These are phyloP conservation scores for Dryocosmus kuriphilus DNA, from an alignment of 2,888 invertebrate genomes.

Conservation along the genomic window DNA sequence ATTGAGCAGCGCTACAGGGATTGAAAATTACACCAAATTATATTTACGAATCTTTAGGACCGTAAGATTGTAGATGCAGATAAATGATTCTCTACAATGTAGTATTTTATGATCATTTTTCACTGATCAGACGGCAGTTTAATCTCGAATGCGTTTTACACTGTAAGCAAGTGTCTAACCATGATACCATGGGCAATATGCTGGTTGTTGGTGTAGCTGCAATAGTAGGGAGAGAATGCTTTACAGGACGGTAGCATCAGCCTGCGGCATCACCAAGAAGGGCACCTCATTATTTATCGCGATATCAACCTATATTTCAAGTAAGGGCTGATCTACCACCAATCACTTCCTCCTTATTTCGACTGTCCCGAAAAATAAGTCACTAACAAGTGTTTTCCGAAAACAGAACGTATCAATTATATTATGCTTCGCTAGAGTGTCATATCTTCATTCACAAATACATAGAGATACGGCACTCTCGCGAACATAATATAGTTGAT, in stretches of 20 bases:
- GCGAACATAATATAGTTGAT: too few relatives aligned
- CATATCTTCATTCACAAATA: too few relatives aligned
- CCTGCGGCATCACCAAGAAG: conserved; percentile 74
- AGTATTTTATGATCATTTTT: conserved; percentile 14
- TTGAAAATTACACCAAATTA: conserved; percentile 32
- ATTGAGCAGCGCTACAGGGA: not conserved
- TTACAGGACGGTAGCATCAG: conserved; percentile 71
- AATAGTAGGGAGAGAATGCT: conserved; percentile 44
- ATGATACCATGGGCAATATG: not conserved
- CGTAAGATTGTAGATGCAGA: not conserved
- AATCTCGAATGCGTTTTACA: conserved; percentile 1
- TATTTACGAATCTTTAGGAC: conserved; percentile 10
- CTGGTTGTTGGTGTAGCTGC: conserved; percentile 5
- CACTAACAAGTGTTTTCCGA: too few relatives aligned
- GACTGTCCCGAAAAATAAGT: too few relatives aligned
- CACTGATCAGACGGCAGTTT: conserved; percentile 8
- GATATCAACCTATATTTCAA: conserved; percentile 77
- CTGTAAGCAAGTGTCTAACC: conserved; percentile 6
- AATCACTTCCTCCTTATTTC: conserved; percentile 47
- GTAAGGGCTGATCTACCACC: conserved; percentile 55
- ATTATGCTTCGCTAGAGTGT: too few relatives aligned
- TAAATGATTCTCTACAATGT: conserved; percentile 18
- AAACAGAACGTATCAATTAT: too few relatives aligned
- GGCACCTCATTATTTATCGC: conserved; percentile 76
- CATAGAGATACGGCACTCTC: too few relatives aligned